A percentile compares a stretch with the other conserved stretches of the same genome.
phyloP scores from a whole-genome alignment of 2,113 vertebrate genomes.

The Diadophis punctatus region DNA sequence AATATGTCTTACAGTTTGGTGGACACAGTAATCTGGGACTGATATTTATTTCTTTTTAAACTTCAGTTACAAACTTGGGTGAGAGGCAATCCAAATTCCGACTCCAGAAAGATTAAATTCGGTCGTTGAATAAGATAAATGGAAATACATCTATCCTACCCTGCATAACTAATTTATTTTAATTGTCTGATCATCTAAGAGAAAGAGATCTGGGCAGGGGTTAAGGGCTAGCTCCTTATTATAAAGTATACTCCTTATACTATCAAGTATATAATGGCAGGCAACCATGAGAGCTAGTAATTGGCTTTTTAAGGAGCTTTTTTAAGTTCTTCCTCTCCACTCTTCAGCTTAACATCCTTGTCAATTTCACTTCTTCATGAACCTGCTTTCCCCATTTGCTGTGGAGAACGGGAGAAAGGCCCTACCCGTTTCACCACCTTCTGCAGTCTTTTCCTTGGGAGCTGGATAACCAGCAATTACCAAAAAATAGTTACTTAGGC shows the following conservation, averaged over 20 bases:
- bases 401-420: background rate
- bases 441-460: background rate
- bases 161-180: background rate
- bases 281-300: background rate
- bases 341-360: background rate
- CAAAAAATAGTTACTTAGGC: slow-evolving; percentile 5
- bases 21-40: background rate
- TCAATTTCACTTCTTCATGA: background rate
- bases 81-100: background rate
- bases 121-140: background rate
- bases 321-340: background rate
- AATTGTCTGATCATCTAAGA: background rate
- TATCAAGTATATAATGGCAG: background rate
- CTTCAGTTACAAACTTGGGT: background rate
- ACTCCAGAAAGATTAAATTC: background rate
- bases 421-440: background rate
- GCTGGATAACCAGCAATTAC: slow-evolving; percentile 2
- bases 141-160: background rate
- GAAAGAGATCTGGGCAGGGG: background rate
- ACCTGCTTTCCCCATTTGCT: background rate
- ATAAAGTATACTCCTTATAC: background rate
- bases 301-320: background rate
- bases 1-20: background rate
- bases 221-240: background rate
- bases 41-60: background rate